Evolutionary conservation across 2,113 vertebrate genomes (phyloP).

Genomic region (Plotosus lineatus): DNA sequence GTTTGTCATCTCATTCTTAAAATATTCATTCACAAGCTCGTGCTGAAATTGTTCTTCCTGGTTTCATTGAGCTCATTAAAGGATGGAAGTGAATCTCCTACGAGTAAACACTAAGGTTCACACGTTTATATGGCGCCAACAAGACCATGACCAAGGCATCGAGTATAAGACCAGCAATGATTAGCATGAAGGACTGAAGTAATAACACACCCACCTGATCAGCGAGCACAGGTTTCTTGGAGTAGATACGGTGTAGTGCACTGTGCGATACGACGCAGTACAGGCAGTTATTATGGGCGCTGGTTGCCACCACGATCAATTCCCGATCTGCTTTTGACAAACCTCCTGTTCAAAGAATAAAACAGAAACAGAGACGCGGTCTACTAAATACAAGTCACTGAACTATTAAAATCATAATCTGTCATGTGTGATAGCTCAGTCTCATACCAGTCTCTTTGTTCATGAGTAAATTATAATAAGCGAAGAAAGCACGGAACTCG

Average conservation of each 20-base stretch:
- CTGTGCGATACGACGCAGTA: constrained; percentile 83
- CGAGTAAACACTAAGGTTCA: not conserved
- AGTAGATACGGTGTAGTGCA: constrained; percentile 82
- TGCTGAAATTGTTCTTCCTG: too few species aligned
- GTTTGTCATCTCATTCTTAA: not conserved
- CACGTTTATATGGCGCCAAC: not conserved
- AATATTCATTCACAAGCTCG: not conserved
- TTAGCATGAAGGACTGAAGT: not conserved
- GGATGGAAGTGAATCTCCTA: not conserved
- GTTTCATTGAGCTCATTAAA: not conserved
- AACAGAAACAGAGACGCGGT: not conserved
- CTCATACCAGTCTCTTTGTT: constrained; percentile 83
- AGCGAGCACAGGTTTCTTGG: constrained; percentile 78
- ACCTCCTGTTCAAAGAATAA: constrained; percentile 62
- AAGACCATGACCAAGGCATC: not conserved
- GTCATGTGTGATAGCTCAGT: not conserved
- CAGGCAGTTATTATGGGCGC: constrained; percentile 76
- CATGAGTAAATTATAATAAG: constrained; percentile 81
- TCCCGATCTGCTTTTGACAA: constrained; percentile 83
- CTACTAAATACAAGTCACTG: not conserved
- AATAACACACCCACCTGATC: constrained; percentile 70
- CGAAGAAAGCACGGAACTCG: constrained; percentile 85
- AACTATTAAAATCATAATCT: not conserved
- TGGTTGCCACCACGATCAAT: constrained; percentile 83
- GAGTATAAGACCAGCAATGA: not conserved